Base-by-base conservation (phyloP, 2,113 vertebrate genomes). In the Hydrochoerus hydrochaeris region DNA sequence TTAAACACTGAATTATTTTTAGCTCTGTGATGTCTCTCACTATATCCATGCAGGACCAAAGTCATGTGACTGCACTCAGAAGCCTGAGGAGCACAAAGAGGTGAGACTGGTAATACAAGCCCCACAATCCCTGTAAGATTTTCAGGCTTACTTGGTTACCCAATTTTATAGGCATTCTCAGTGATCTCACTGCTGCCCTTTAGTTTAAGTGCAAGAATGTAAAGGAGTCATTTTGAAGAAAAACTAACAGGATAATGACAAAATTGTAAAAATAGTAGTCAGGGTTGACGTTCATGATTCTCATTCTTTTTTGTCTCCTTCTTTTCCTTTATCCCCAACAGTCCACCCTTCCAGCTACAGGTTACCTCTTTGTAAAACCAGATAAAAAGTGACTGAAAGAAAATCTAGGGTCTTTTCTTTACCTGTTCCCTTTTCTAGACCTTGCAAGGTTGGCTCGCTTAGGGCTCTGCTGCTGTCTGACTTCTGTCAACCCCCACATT, bases 221-320 rank as follows among this genome's bases (percentile, higher is more conserved):
- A 91, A 93, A 93, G 65, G 65, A 89, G 46, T 58, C 58, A 52
- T 65, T 92, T 7, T 62, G 54, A 81, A 22, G 78, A 62, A 52
- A 84, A 83, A 20, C 46, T 71, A 41, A 85, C 38, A 77, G 26
- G 67, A 78, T 57, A 22, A 92, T 60, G 57, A 82, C 8, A 89
- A 85, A 95, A 89, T 54, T 62, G 16, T 77, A 46, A 92, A 92
- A 63, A 88, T 3, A 97, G 38, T 87, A 41, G 13, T 82, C 26
- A 75, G 5, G 5, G 35, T 35, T 80, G n/a, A 82, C 14, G 16
- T 89, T 49, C 20, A 80, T 38, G 24, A 91, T 92, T 88, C 26
- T 54, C 11, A 75, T 17, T 92, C 49, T 88, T 88, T 85, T 32
- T 57, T 62, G 24, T 24, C 69, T 5, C 22, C 46, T 58, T 69